Evolutionary conservation across 2,888 invertebrate genomes (phyloP).

Genomic region (Caenorhabditis virilis): DNA sequence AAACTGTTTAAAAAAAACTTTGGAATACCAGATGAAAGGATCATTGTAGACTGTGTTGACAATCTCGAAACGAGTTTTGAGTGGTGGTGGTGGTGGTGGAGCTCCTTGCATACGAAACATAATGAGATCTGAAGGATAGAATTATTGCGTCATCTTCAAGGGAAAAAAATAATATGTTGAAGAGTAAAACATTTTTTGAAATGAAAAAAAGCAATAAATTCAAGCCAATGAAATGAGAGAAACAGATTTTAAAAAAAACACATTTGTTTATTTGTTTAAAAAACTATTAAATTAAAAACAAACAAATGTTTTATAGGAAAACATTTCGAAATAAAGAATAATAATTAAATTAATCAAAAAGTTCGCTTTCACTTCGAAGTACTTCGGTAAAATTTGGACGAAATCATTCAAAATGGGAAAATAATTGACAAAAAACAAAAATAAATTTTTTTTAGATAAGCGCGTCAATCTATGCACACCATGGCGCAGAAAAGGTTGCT

Average conservation of each 20-base stretch:
- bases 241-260: neutral
- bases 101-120: conserved; percentile 56
- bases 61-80: conserved; percentile 45
- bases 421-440: too few species aligned
- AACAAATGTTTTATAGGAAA: too few species aligned
- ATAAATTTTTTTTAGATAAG: too few species aligned
- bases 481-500: too few species aligned
- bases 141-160: neutral
- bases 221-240: neutral
- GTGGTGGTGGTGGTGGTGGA: conserved; percentile 47
- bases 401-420: too few species aligned
- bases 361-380: too few species aligned
- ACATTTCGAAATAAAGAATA: too few species aligned
- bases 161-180: too few species aligned
- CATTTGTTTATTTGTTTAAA: neutral
- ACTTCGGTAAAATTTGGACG: too few species aligned
- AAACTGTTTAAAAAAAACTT: neutral
- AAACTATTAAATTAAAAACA: too few species aligned
- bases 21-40: conserved; percentile 50
- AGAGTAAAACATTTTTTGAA: neutral
- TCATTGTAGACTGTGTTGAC: conserved; percentile 53
- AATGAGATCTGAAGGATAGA: neutral
- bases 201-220: neutral
- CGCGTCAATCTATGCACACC: too few species aligned
- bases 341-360: too few species aligned